Conservation (phyloP, 2,888 invertebrate genomes). For the Drosophila nigritarsus region DNA sequence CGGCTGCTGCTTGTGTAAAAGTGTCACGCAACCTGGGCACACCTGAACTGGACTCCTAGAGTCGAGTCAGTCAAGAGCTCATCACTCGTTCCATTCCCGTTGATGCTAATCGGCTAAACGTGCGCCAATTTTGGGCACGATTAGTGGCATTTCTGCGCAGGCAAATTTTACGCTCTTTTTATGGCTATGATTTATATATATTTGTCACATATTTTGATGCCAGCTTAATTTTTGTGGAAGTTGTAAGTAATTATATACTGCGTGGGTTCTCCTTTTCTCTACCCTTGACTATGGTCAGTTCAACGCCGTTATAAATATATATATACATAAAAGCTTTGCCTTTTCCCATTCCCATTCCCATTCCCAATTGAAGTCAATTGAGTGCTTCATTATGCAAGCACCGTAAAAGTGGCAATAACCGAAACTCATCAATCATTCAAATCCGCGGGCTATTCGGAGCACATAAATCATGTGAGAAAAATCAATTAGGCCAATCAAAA, state of each 20-base stretch:
- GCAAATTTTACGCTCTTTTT: slow-evolving; percentile 26
- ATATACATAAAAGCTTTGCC: background rate
- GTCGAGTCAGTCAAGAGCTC: slow-evolving; percentile 33
- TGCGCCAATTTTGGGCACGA: slow-evolving; percentile 74
- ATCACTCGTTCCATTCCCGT: slow-evolving; percentile 63
- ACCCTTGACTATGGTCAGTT: slow-evolving; percentile 60
- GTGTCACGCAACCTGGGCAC: slow-evolving; percentile 71
- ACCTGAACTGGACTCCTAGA: slow-evolving; percentile 12
- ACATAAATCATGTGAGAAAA: slow-evolving; percentile 46
- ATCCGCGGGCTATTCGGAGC: slow-evolving; percentile 35
- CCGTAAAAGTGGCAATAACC: slow-evolving; percentile 37
- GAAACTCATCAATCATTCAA: slow-evolving; percentile 68
- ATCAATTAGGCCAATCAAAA: slow-evolving; percentile 72
- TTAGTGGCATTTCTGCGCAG: slow-evolving; percentile 58
- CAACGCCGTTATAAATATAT: slow-evolving; percentile 1
- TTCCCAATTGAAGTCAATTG: slow-evolving; percentile 61
- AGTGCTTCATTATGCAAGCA: slow-evolving; percentile 61
- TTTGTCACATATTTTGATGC: slow-evolving; percentile 46
- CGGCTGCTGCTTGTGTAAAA: slow-evolving; percentile 59
- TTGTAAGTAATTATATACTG: slow-evolving; percentile 41
- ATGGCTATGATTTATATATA: slow-evolving; percentile 54
- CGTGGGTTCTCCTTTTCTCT: slow-evolving; percentile 31
- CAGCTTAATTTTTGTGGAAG: slow-evolving; percentile 35
- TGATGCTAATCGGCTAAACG: slow-evolving; percentile 65
- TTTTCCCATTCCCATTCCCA: slow-evolving; percentile 14